Evolutionary conservation across 2,888 invertebrate genomes (phyloP).

Genomic region (Blomia tropicalis): DNA sequence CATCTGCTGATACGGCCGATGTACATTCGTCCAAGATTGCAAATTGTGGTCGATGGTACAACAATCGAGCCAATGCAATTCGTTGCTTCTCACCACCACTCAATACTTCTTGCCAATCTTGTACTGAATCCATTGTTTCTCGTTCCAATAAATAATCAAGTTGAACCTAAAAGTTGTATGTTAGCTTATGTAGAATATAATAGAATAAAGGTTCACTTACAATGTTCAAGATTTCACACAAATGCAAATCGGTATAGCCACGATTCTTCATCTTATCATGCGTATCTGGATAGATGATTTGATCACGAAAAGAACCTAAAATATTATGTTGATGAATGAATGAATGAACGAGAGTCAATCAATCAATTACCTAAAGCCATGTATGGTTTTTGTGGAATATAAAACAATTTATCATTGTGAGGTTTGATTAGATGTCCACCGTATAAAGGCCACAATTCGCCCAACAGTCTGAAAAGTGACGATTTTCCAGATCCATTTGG

Average conservation of each 20-base stretch:
- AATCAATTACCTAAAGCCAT: conserved; percentile 21
- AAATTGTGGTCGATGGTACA: conserved; percentile 94
- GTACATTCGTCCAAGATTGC: conserved; percentile 98
- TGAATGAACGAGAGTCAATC: neutral
- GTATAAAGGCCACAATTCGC: conserved; percentile 93
- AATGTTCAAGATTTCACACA: conserved; percentile 53
- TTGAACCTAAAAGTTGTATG: conserved; percentile 55
- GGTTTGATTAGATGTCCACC: conserved; percentile 86
- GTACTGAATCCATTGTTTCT: conserved; percentile 77
- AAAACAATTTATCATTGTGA: conserved; percentile 83
- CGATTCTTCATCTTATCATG: conserved; percentile 56
- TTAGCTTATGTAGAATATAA: conserved; percentile 27
- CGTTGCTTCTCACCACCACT: conserved; percentile 97
- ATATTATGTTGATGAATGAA: neutral
- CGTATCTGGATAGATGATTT: conserved; percentile 81
- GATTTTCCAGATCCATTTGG: conserved; percentile 98
- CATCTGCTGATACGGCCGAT: conserved; percentile 93
- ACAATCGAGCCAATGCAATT: conserved; percentile 60
- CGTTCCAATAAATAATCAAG: conserved; percentile 63
- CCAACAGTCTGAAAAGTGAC: conserved; percentile 83
- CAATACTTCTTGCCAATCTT: conserved; percentile 96
- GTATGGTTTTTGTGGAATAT: conserved; percentile 52
- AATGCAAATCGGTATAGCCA: conserved; percentile 59
- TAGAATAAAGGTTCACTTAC: neutral
- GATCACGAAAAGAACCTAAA: conserved; percentile 76